Evolutionary conservation across 2,888 invertebrate genomes (phyloP), one percentile per base, ranked within the genome.

Genomic region (Rhagonycha lutea): DNA sequence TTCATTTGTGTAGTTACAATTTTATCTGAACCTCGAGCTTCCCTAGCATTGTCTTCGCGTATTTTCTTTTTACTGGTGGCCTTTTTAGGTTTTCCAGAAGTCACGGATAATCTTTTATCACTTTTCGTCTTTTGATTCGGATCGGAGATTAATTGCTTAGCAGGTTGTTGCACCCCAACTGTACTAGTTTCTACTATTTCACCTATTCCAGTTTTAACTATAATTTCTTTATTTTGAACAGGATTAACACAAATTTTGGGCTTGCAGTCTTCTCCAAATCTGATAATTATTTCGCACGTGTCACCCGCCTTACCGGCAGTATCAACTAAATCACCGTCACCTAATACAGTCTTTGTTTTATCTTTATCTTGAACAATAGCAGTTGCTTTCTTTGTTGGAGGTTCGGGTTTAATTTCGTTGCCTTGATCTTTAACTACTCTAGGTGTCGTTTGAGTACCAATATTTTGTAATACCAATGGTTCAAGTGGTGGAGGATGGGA

Each of bases 361-460:
- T 61, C 24, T 61, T 28, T 18, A n/a, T 72, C 32, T n/a, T 14
- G n/a, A 12, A n/a, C 23, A 11, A 11, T 26, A 14, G 47, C 18
- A 11, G 23, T n/a, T 14, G 8, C 14, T 29, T 32, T 68, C 62
- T 32, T 61, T 74, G 8, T 2, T 60, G 32, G 23, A 18, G 11
- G 29, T 10, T 61, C n/a, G 24, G 14, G 23, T 70, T 69, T 24
- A 14, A n/a, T 24, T 47, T 47, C 47, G 5, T 47, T 2, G 12
- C 24, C 32, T 47, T 60, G 9, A 29, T 14, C 9, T 69, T 63
- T 61, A 14, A 5, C 69, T 5, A 7, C 28, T 67, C 78, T 80
- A 4, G 86, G 86, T n/a, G 86, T 85, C 0, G 87, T 87, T 80
- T 87, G 87, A 1, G 87, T 87, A 72, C 87, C 86, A 3, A 79